A percentile compares a stretch with the other conserved stretches of the same genome.
Conservation (phyloP, 37 sponge, comb jelly and placozoan species). For the Hormiphora californensis region DNA sequence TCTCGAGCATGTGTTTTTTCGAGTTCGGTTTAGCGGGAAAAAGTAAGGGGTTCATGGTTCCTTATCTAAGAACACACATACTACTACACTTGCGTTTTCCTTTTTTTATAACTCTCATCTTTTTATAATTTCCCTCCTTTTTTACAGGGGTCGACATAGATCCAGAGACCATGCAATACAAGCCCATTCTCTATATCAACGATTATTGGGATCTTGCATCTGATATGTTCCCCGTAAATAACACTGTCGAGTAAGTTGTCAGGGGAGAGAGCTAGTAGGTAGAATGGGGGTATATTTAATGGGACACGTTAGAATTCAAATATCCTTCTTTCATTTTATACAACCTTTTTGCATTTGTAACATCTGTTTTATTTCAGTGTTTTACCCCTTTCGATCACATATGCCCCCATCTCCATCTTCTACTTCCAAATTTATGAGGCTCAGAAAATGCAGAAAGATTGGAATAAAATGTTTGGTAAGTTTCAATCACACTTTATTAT, state of each 20-base stretch:
- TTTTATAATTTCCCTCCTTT: neutral
- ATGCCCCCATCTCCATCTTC: slow-evolving; percentile 76
- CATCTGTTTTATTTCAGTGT: neutral
- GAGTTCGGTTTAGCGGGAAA: too few species aligned
- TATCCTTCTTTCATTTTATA: too few species aligned
- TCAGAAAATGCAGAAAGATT: slow-evolving; percentile 71
- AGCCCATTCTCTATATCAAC: slow-evolving; percentile 82
- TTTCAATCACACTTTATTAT: too few species aligned
- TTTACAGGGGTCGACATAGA: slow-evolving; percentile 75
- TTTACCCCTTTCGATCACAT: slow-evolving; percentile 63
- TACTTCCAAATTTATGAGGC: slow-evolving; percentile 83
- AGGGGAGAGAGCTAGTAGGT: neutral
- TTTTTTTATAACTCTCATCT: neutral
- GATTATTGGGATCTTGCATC: slow-evolving; percentile 92
- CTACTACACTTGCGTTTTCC: neutral
- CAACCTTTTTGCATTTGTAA: neutral
- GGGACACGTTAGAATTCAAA: neutral
- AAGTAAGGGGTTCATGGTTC: neutral
- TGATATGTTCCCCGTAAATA: slow-evolving; percentile 90
- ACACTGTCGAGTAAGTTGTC: slow-evolving; percentile 69
- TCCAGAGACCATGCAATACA: slow-evolving; percentile 65
- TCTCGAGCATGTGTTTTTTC: too few species aligned
- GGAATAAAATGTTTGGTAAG: slow-evolving; percentile 56
- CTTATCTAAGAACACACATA: neutral
- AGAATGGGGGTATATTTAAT: neutral